Evolutionary conservation across 2,113 vertebrate genomes (phyloP), one percentile per base, ranked within the genome.

Genomic region (Hyaena hyaena): DNA sequence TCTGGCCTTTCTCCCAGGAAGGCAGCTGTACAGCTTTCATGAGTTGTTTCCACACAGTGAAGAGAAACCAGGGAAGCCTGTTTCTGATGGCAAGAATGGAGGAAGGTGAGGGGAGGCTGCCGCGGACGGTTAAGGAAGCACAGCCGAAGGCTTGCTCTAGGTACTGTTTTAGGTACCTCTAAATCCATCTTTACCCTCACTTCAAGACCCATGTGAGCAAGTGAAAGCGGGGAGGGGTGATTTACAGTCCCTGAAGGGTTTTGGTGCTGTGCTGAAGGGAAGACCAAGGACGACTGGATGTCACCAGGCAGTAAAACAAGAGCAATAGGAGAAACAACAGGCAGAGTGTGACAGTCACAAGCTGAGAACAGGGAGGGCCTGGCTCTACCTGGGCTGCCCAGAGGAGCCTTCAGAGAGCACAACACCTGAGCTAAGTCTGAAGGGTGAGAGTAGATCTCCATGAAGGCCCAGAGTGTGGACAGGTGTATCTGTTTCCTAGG

Each of bases 1-100:
- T 81, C 87, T 97, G 97, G 94, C 93, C 94, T 95, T 90, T 74
- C 90, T 96, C 96, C 90, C 83, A 84, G 97, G 74, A 55, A 96
- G 87, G 79, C 96, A 92, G 83, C 87, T 86, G 65, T 39, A 11
- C 24, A 61, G 73, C 28, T 55, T 31, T 50, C 66, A 23, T 2
- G 73, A 82, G 73, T 81, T 74, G 61, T 79, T 96, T 79, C 87
- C 74, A 58, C 90, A 55, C 31, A 48, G 83, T 1, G 4, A 76
- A 50, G 88, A 81, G 50, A 71, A 93, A 33, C 71, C 58, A 81
- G 28, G 50, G 43, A 7, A 80, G 77, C 43, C 15, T 2, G 7
- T 76, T 93, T 83, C 77, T 50, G 71, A 65, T 0, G 33, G 58
- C n/a, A 55, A 55, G 53, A 16, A 21, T 16, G 31, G 63, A 58